Base-by-base conservation (phyloP, 2,888 invertebrate species). In the Drosophila maculinotata region DNA sequence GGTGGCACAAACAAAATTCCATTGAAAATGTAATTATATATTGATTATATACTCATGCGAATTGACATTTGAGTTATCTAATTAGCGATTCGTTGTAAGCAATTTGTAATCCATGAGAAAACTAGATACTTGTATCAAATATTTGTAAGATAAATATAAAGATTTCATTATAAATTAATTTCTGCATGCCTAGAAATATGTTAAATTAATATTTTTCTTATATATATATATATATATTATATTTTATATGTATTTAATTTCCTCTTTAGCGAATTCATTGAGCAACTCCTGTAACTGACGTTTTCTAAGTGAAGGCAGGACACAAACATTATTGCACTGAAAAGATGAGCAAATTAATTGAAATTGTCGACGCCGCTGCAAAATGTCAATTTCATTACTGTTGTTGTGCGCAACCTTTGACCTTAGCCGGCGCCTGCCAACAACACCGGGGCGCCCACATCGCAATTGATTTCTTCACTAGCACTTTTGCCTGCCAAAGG, bases 321-420 rank as follows among this genome's bases (percentile, higher is more conserved):
- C 38, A 38, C 42, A 15, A 15, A 26, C 8, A 12, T 12, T 45
- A 12, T 20, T 42, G 42, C 44, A 30, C 26, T 38, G 48, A 20
- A 35, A 53, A 45, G 48, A 54, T 47, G 26, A 41, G 36, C 1
- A 41, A 63, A 44, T 45, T 57, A 63, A 57, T 64, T 36, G 9
- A 36, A 69, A 41, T 4, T 12, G 59, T 38, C 31, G 56, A 36
- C 51, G 36, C n/a, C 35, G 8, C 39, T 57, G 75, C 59, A 56
- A 77, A 81, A 81, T 77, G 84, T 56, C 73, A 80, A 63, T 63
- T 65, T 36, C 53, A 65, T 53, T 72, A 62, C 45, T 53, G 54
- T 39, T 72, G 58, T 36, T 44, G n/a, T 14, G 52, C 48, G 20
- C 63, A 53, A 84, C 73, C 84, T 78, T 80, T 68, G 78, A 80